A percentile compares a stretch with the other conserved stretches of the same genome.
Evolutionary conservation across 2,113 vertebrate species (phyloP).

Genomic region (Scopus umbretta): DNA sequence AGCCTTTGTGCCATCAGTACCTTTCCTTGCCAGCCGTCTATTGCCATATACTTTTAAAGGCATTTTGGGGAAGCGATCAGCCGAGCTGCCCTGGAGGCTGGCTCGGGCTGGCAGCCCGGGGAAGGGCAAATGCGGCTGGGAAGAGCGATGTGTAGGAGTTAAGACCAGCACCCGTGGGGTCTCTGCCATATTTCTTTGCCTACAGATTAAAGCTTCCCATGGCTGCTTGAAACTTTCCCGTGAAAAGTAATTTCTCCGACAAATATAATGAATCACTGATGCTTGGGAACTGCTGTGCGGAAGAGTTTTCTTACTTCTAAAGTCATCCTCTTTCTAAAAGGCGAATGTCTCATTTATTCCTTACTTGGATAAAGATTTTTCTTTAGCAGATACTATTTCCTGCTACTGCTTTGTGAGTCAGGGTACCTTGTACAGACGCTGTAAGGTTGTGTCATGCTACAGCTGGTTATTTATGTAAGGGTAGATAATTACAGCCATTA

Average conservation of each 20-base stretch:
- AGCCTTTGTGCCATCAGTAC: too few relatives aligned
- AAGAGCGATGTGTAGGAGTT: not conserved
- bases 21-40: not conserved
- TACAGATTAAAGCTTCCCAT: not conserved
- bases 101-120: not conserved
- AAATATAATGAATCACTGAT: not conserved
- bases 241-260: not conserved
- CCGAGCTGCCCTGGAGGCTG: not conserved
- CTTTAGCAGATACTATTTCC: not conserved
- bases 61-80: not conserved
- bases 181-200: not conserved
- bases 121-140: not conserved
- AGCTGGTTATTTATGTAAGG: not conserved
- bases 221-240: not conserved
- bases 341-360: not conserved
- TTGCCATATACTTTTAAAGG: not conserved
- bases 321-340: not conserved
- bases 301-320: not conserved
- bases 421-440: not conserved
- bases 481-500: conserved; percentile 5
- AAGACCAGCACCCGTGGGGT: not conserved
- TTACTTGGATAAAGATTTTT: not conserved
- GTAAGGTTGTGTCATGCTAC: not conserved
- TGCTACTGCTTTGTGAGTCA: not conserved
- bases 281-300: not conserved